Evolutionary conservation across 1,140 invertebrate species (phyloP), one percentile per base, ranked within the genome.

Genomic region (Teleopsis dalmanni): DNA sequence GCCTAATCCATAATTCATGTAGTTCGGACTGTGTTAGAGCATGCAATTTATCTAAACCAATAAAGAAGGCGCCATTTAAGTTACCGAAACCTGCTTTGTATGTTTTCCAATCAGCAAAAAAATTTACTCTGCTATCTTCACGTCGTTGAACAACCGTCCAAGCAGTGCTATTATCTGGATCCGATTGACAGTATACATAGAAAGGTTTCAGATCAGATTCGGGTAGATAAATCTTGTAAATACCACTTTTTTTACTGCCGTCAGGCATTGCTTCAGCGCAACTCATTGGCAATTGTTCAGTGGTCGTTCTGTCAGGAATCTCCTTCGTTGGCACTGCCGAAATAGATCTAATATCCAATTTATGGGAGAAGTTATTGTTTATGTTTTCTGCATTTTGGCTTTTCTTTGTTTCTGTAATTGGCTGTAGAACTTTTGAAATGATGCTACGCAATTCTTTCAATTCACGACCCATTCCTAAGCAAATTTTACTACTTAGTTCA

Each of bases 31-130:
- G 78, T 1, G 79, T 81, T 9, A 81, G 50, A 18, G 69, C 72
- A 45, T 78, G 72, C 3, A 80, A 60, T 50, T 81, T 80, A 19
- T 81, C 77, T 29, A 81, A 58, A 9, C 80, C 80, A 3, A 82
- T 62, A 75, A 81, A 82, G 56, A 80, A 81, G 58, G 82, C 80
- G 0, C 77, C 75, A 7, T 71, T 72, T 1, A 80, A 52, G 50
- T 80, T 76, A 0, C 81, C 81, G 50, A 83, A 83, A 5, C 81
- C 81, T 23, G 75, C 54, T 46, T 76, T 78, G 56, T 84, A 85
- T 31, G 83, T 78, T 0, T 58, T 35, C 81, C 81, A 84, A 38
- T 73, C 72, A 48, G 77, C 72, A 51, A 72, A 77, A 57, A 85
- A 84, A 44, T 82, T 77, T 50, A 79, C 73, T 5, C 74, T 72